phyloP scores from a whole-genome alignment of 2,797 vertebrate species.

The Nothura maculosa region DNA sequence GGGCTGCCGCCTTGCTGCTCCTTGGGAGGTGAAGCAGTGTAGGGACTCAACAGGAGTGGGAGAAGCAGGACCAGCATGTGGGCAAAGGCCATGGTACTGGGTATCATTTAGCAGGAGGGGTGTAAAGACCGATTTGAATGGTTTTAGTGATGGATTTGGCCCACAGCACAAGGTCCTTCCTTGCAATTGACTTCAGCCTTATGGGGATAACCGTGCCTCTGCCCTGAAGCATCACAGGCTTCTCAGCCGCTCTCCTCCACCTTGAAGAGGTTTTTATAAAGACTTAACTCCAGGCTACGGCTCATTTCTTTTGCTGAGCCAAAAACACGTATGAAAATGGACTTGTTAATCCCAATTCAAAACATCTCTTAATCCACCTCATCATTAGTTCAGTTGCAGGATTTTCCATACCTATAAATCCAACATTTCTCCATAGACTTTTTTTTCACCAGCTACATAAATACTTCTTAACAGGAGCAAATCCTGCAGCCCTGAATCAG shows the following conservation, averaged over 20 bases:
- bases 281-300: background rate
- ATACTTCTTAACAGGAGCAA: constrained; percentile 48
- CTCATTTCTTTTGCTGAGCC: background rate
- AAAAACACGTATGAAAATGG: background rate
- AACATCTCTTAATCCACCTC: constrained; percentile 25
- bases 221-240: background rate
- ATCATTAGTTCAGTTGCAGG: constrained; percentile 9
- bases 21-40: constrained; percentile 29
- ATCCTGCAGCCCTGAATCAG: background rate
- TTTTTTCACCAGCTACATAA: background rate
- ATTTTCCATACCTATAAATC: constrained; percentile 39
- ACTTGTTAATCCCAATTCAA: constrained; percentile 41
- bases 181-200: background rate
- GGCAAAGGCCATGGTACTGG: background rate
- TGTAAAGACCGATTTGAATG: background rate
- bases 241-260: background rate
- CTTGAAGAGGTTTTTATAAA: background rate
- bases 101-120: background rate
- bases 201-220: background rate
- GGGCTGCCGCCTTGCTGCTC: background rate
- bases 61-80: background rate
- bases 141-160: background rate
- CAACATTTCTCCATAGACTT: background rate
- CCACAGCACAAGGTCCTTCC: background rate
- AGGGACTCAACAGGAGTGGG: background rate